A percentile compares a stretch with the other conserved stretches of the same genome.
Conservation (phyloP, 2,113 vertebrate genomes). For the Nycticorax nycticorax region DNA sequence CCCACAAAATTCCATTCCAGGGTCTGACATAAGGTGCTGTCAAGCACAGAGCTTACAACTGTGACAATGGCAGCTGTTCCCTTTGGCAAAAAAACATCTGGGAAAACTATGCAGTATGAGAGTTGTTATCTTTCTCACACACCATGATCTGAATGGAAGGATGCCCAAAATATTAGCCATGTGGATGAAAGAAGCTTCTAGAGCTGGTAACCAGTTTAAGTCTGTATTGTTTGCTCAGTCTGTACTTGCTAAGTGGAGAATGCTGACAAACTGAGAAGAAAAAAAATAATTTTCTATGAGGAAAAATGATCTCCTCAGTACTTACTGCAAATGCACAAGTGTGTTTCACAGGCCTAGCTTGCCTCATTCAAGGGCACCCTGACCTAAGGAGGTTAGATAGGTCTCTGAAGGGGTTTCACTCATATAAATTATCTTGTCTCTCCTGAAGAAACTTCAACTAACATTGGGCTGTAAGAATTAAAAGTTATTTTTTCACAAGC, state of each 20-base stretch:
- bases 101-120: slow-evolving; percentile 30
- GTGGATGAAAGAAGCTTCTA: slow-evolving; percentile 25
- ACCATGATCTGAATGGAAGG: slow-evolving; percentile 31
- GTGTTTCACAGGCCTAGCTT: background rate
- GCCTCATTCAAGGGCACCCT: background rate
- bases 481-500: background rate
- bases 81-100: slow-evolving; percentile 70
- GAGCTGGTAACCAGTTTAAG: background rate
- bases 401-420: background rate
- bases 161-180: slow-evolving; percentile 35
- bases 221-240: background rate
- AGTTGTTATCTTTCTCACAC: slow-evolving; percentile 48
- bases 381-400: background rate
- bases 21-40: slow-evolving; percentile 53
- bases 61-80: slow-evolving; percentile 70
- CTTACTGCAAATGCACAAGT: background rate
- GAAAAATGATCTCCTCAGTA: background rate
- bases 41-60: slow-evolving; percentile 56
- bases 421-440: background rate
- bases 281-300: background rate
- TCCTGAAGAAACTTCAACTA: background rate
- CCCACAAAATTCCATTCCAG: slow-evolving; percentile 27
- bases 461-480: background rate
- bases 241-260: background rate
- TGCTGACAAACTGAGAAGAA: background rate